These are phyloP conservation scores for Casuarius casuarius DNA, from an alignment of 2,113 vertebrate genomes.

Conservation along the genomic window DNA sequence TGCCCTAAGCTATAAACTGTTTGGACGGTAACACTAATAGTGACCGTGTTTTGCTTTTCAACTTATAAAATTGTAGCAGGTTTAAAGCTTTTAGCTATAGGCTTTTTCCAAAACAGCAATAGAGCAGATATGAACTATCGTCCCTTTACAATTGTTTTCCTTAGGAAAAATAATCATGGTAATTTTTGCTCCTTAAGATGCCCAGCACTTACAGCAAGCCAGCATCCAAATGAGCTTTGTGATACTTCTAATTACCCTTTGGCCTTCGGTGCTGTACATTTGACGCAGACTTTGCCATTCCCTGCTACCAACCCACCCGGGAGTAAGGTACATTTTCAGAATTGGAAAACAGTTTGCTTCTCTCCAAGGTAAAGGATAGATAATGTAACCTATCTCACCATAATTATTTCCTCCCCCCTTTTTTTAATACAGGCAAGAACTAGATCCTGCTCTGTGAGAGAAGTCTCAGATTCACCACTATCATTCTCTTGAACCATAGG, in stretches of 20 bases:
- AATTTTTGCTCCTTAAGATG: neutral
- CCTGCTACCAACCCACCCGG: neutral
- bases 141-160: neutral
- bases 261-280: neutral
- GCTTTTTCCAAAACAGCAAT: neutral
- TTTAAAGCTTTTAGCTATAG: neutral
- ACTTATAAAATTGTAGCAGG: neutral
- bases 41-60: neutral
- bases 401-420: neutral
- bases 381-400: neutral
- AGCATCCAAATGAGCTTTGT: neutral
- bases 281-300: neutral
- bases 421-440: neutral
- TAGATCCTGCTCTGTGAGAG: neutral
- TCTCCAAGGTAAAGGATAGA: neutral
- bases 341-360: neutral
- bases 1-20: neutral
- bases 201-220: neutral
- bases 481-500: neutral
- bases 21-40: neutral
- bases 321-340: neutral
- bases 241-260: neutral
- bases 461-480: neutral
- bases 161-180: neutral
- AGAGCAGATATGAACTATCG: neutral